Conservation (phyloP, 1,140 invertebrate species). For the Pectinophora gossypiella region DNA sequence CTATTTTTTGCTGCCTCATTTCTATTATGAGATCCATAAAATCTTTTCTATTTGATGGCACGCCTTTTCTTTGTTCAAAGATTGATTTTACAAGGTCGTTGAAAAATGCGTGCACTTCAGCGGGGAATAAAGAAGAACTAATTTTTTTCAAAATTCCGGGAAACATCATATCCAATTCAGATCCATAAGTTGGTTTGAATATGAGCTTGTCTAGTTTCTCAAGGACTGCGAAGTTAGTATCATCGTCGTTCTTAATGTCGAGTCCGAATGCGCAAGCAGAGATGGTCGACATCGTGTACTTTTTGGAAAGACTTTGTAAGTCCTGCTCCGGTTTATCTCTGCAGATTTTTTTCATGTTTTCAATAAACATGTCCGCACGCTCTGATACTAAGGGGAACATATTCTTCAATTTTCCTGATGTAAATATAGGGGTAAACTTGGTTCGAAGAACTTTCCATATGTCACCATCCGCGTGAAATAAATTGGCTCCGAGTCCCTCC, state of each 20-base stretch:
- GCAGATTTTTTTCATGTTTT: slow-evolving; percentile 25
- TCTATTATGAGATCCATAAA: slow-evolving; percentile 41
- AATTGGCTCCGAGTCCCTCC: slow-evolving; percentile 66
- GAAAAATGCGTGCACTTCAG: slow-evolving; percentile 25
- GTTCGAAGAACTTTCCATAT: slow-evolving; percentile 76
- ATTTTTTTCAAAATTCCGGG: slow-evolving; percentile 34
- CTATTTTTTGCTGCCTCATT: slow-evolving; percentile 41
- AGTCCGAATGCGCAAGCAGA: slow-evolving; percentile 77
- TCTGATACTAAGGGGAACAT: slow-evolving; percentile 66
- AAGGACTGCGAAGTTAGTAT: slow-evolving; percentile 15
- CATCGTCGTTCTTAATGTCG: slow-evolving; percentile 59
- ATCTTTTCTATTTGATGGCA: slow-evolving; percentile 25
- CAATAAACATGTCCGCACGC: slow-evolving; percentile 43
- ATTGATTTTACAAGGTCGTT: slow-evolving; percentile 20
- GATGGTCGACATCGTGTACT: slow-evolving; percentile 68
- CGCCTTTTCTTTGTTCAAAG: slow-evolving; percentile 21
- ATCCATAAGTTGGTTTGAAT: slow-evolving; percentile 12
- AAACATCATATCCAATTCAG: slow-evolving; percentile 37
- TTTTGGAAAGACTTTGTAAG: slow-evolving; percentile 53
- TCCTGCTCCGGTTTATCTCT: slow-evolving; percentile 38
- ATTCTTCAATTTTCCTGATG: slow-evolving; percentile 76
- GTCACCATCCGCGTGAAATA: slow-evolving; percentile 66
- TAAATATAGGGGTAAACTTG: slow-evolving; percentile 76
- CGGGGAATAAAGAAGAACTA: slow-evolving; percentile 28
- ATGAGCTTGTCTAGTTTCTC: slow-evolving; percentile 25